Conservation (phyloP, 2,797 vertebrate genomes). For the Rhinogobio ventralis region DNA sequence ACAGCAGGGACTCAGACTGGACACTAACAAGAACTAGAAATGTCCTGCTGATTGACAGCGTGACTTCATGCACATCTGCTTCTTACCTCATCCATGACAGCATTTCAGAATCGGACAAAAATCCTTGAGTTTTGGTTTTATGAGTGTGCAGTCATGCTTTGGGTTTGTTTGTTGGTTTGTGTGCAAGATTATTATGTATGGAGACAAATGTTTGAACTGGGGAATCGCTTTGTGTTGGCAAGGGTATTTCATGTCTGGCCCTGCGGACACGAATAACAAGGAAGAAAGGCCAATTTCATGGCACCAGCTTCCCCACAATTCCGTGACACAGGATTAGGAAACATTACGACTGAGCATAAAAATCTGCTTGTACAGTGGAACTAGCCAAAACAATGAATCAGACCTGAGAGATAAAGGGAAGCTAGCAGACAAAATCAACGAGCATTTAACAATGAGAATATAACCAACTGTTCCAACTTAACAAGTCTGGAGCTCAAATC, state of each 20-base stretch:
- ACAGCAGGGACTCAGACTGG: conserved; percentile 17
- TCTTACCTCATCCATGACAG: neutral
- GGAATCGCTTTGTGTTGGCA: neutral
- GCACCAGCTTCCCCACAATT: conserved; percentile 62
- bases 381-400: conserved; percentile 62
- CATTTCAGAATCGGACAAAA: neutral
- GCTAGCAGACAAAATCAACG: conserved; percentile 55
- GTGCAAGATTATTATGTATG: neutral
- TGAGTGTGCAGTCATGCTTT: neutral
- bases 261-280: neutral
- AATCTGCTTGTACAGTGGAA: conserved; percentile 78
- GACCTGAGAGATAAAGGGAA: conserved; percentile 71
- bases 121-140: conserved; percentile 19
- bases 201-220: neutral
- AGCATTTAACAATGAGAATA: neutral
- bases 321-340: conserved; percentile 79
- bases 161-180: neutral
- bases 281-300: conserved; percentile 4
- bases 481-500: too few relatives aligned
- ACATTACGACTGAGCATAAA: conserved; percentile 75
- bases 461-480: too few relatives aligned
- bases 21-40: conserved; percentile 48
- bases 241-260: conserved; percentile 1
- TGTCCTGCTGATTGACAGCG: conserved; percentile 5
- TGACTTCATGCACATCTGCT: neutral